Conservation (phyloP, 2,888 invertebrate species). For the Pyrochroa serraticornis region DNA sequence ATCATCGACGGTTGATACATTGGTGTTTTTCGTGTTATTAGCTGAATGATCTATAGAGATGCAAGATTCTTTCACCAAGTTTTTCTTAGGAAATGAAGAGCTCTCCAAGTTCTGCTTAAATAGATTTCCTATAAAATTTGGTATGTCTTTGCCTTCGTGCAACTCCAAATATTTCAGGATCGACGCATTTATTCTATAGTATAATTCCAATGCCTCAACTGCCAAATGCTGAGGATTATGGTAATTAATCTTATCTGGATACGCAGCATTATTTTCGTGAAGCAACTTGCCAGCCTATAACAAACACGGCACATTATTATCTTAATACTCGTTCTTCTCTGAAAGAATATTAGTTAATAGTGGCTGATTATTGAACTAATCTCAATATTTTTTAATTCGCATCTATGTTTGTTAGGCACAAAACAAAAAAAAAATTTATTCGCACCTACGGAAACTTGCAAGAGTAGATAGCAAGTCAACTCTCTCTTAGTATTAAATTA, state of each 20-base stretch:
- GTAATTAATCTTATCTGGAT: constrained; percentile 86
- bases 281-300: constrained; percentile 75
- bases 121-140: constrained; percentile 61
- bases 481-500: no score
- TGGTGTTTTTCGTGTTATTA: background rate
- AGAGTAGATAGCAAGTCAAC: no score
- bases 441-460: no score
- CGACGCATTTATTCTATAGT: constrained; percentile 86
- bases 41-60: background rate
- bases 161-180: constrained; percentile 85
- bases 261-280: constrained; percentile 79
- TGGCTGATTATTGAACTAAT: no score
- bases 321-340: no score
- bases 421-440: no score
- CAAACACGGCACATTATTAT: no score
- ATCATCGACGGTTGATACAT: background rate
- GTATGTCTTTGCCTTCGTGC: constrained; percentile 72
- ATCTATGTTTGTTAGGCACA: no score
- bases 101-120: constrained; percentile 24
- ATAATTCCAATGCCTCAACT: constrained; percentile 87
- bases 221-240: constrained; percentile 81
- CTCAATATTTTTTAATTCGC: no score
- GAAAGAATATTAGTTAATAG: background rate
- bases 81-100: constrained; percentile 29
- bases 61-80: constrained; percentile 15